Conservation (phyloP, 2,113 vertebrate genomes). For the Physeter macrocephalus region DNA sequence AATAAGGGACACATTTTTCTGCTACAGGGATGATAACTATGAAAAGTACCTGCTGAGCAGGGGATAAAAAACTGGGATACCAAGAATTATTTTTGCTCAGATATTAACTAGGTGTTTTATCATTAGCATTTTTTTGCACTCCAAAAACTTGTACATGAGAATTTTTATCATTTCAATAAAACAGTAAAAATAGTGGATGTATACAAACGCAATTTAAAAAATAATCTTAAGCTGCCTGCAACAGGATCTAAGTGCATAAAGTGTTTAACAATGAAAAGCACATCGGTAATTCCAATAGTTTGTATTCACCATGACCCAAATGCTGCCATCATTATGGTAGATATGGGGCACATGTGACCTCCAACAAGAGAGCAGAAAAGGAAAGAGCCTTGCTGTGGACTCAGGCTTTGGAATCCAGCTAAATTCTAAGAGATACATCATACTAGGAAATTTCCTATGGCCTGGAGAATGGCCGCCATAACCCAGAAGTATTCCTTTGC, state of each 20-base stretch:
- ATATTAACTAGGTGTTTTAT: conserved; percentile 16
- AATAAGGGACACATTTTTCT: conserved; percentile 34
- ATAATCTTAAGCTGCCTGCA: not conserved
- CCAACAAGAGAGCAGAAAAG: not conserved
- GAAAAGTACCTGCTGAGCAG: conserved; percentile 4
- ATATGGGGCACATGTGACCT: not conserved
- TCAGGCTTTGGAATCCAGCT: not conserved
- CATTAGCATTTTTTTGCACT: not conserved
- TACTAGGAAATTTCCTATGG: not conserved
- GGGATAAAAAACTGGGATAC: not conserved
- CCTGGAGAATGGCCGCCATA: not conserved
- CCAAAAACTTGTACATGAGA: not conserved
- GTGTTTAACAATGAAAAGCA: not conserved
- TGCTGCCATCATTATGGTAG: not conserved
- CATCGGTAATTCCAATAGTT: not conserved
- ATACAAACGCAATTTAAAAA: not conserved
- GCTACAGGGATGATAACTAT: conserved; percentile 12
- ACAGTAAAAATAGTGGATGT: not conserved
- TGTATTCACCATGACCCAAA: not conserved
- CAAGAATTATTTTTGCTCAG: conserved; percentile 25
- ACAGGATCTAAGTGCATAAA: not conserved
- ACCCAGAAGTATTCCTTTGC: not conserved
- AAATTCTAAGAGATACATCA: not conserved
- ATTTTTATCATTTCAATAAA: not conserved
- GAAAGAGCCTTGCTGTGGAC: not conserved